Base-by-base conservation (phyloP, 2,113 vertebrate species). In the Hydrolagus affinis region DNA sequence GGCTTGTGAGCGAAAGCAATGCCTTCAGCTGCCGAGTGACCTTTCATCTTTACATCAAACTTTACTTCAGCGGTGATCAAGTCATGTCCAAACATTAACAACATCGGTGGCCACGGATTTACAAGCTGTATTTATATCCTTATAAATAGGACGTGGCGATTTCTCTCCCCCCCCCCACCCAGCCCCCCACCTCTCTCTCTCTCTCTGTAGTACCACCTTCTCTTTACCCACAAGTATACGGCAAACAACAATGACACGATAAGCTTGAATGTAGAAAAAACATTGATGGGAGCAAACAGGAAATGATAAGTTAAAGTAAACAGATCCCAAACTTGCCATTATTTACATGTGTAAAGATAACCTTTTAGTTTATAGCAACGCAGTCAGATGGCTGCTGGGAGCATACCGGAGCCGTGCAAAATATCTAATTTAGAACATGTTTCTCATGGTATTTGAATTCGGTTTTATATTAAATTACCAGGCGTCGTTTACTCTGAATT, bases 191-290 rank as follows among this genome's bases (percentile, higher is more conserved):
- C n/a, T n/a, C n/a, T n/a, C 17, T 44, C 6, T 44, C 6, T 44
- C 44, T 44, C 44, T 44, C 44, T 44, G 8, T 12, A 21, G 30
- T 23, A 66, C 60, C 76, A 62, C 23, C 1, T 64, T 64, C 56
- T 30, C 70, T 72, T 72, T 60, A 11, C 23, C 60, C 62, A 32
- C 62, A 68, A 44, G 44, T 44, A 44, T 44, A 44, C 44, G 44
- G 44, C 44, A 44, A 57, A 59, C 19, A n/a, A 59, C 44, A 59
- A 56, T 57, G 56, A 21, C 44, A 78, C 88, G 85, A 89, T 87
- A 88, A 89, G 88, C 88, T 87, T 85, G 87, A 89, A 87, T 88
- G 89, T 89, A 86, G 86, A 86, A 91, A 64, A 57, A 85, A 87
- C 88, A 88, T 89, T 28, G 59, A 64, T 80, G 17, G 17, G 77